A percentile compares a stretch with the other conserved stretches of the same genome.
Conservation (phyloP, 2,797 vertebrate species). For the Acanthiza pusilla region DNA sequence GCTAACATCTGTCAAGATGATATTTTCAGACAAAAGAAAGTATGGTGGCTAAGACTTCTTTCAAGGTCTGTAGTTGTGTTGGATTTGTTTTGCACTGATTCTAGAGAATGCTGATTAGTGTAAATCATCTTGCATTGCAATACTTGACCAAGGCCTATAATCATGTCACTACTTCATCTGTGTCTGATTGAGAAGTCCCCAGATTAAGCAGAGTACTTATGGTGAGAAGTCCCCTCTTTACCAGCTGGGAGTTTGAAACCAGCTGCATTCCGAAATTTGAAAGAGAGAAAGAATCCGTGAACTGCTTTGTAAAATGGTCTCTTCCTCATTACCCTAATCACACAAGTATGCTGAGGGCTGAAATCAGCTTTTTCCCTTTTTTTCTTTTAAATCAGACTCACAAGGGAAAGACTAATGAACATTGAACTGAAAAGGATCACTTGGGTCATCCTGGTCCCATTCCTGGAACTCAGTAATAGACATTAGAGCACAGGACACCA, state of each 20-base stretch:
- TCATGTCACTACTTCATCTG: constrained; percentile 26
- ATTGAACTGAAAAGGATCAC: not conserved
- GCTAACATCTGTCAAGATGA: not conserved
- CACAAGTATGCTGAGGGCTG: not conserved
- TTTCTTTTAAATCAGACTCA: not conserved
- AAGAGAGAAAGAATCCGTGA: not conserved
- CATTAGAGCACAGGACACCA: not conserved
- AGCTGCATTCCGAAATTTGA: constrained; percentile 15
- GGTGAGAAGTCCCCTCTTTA: not conserved
- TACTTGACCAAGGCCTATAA: constrained; percentile 45
- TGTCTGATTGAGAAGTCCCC: constrained; percentile 14
- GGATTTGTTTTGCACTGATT: constrained; percentile 6
- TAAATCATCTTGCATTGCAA: constrained; percentile 11
- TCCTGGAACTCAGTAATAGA: not conserved
- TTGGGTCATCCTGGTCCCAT: not conserved
- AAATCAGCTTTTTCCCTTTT: not conserved
- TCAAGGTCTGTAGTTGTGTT: not conserved
- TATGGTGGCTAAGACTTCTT: not conserved
- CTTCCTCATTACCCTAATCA: constrained; percentile 30
- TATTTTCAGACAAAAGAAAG: not conserved
- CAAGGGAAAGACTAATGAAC: not conserved
- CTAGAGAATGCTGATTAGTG: constrained; percentile 20
- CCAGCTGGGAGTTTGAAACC: constrained; percentile 28
- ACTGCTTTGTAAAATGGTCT: not conserved
- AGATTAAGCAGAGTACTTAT: not conserved